phyloP scores from a whole-genome alignment of 2,113 vertebrate genomes.

The Neomonachus schauinslandi region DNA sequence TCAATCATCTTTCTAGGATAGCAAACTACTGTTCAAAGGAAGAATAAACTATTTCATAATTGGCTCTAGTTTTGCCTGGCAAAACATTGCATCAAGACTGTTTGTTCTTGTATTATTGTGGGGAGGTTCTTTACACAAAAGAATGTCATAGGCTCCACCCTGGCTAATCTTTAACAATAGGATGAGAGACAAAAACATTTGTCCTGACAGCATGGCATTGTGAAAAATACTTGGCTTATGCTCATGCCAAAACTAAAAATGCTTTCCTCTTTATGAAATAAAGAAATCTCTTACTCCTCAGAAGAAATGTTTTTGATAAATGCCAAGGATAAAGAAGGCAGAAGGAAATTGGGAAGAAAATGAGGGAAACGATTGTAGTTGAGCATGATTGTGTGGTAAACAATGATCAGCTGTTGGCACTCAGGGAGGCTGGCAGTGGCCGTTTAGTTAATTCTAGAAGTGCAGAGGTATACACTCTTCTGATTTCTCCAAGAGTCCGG shows the following conservation, averaged over 20 bases:
- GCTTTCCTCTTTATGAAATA: constrained; percentile 53
- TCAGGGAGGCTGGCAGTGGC: background rate
- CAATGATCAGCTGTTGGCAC: constrained; percentile 44
- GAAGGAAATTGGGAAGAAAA: constrained; percentile 47
- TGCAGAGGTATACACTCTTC: background rate
- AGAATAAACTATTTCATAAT: constrained; percentile 43
- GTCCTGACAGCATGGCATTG: constrained; percentile 41
- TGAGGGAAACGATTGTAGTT: constrained; percentile 10
- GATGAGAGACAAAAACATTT: constrained; percentile 33
- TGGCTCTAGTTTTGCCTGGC: background rate
- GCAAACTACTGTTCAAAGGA: background rate
- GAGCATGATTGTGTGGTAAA: constrained; percentile 54
- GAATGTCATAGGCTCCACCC: background rate
- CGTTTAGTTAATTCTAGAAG: background rate
- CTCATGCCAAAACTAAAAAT: constrained; percentile 33
- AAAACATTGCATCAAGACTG: constrained; percentile 37
- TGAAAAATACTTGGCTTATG: constrained; percentile 42
- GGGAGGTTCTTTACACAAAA: constrained; percentile 38
- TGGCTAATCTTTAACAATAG: constrained; percentile 34
- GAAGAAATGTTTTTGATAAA: constrained; percentile 60
- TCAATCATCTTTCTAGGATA: background rate
- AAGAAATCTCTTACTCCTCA: constrained; percentile 43
- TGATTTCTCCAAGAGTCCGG: background rate
- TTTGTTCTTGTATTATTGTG: constrained; percentile 44
- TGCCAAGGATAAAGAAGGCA: constrained; percentile 62